These are phyloP conservation scores for Euleptes europaea DNA, from an alignment of 2,113 vertebrate genomes.

Conservation along the genomic window DNA sequence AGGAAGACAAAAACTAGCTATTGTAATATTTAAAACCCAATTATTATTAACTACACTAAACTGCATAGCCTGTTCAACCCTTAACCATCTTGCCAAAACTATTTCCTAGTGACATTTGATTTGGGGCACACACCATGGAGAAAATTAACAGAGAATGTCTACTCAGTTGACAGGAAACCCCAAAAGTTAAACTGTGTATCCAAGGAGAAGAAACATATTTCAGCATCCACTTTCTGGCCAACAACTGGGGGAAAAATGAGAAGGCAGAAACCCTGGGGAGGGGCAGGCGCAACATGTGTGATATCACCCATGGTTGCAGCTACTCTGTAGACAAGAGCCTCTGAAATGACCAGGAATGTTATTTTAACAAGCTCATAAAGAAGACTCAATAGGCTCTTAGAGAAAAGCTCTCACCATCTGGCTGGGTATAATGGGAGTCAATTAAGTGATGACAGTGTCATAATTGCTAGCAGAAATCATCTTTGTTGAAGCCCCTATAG, in stretches of 20 bases:
- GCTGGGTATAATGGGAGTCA: background rate
- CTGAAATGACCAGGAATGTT: background rate
- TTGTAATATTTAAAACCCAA: background rate
- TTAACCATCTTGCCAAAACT: background rate
- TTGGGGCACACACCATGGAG: background rate
- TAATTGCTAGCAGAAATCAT: background rate
- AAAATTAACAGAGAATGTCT: background rate
- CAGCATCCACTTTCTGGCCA: background rate
- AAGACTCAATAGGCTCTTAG: background rate
- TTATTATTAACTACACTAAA: background rate
- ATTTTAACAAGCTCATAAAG: conserved; percentile 15
- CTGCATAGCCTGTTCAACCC: background rate
- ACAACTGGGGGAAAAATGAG: background rate
- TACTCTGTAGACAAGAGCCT: background rate
- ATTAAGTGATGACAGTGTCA: background rate
- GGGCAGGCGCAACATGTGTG: too few species aligned
- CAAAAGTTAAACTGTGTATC: background rate
- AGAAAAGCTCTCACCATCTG: conserved; percentile 7
- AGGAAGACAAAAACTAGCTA: background rate
- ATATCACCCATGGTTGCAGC: background rate
- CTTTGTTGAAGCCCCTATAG: background rate
- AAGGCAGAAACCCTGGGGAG: background rate
- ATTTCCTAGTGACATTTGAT: background rate
- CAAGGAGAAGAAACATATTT: background rate
- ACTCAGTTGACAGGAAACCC: background rate